A percentile compares a stretch with the other conserved stretches of the same genome.
These are phyloP conservation scores for Amblyteles armatorius DNA, from an alignment of 2,888 invertebrate species.

Conservation along the genomic window DNA sequence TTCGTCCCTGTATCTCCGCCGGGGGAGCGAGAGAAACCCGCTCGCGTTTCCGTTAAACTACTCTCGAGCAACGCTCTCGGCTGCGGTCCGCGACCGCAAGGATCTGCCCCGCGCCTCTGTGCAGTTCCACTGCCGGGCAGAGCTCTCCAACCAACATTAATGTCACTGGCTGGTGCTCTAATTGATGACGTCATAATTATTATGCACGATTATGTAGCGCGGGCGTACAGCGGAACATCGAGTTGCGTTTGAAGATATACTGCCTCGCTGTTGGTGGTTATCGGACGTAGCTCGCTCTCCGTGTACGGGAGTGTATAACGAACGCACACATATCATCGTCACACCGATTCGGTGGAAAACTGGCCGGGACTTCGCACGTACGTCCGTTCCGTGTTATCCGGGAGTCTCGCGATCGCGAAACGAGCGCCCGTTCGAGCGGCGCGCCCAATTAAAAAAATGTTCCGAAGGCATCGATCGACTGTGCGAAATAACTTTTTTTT, in stretches of 20 bases:
- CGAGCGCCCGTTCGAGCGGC: background rate
- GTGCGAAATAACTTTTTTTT: no score
- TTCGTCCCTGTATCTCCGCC: background rate
- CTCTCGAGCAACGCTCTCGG: slow-evolving; percentile 45
- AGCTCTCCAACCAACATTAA: slow-evolving; percentile 74
- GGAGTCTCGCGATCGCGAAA: no score
- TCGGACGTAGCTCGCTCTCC: background rate
- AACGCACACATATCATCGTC: background rate
- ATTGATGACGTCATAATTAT: slow-evolving; percentile 83
- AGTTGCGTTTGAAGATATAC: slow-evolving; percentile 77
- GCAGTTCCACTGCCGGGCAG: slow-evolving; percentile 39
- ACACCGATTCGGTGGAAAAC: background rate
- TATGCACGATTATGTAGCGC: slow-evolving; percentile 81
- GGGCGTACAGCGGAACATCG: slow-evolving; percentile 73
- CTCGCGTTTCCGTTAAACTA: slow-evolving; percentile 36
- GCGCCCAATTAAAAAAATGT: background rate
- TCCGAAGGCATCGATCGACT: background rate
- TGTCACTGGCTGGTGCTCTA: slow-evolving; percentile 79
- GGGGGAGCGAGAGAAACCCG: slow-evolving; percentile 4
- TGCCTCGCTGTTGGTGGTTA: slow-evolving; percentile 47
- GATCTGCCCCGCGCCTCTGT: slow-evolving; percentile 40
- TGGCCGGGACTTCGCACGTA: slow-evolving; percentile 8
- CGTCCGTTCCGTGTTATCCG: background rate
- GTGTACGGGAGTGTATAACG: background rate
- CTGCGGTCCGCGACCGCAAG: slow-evolving; percentile 67